These are phyloP conservation scores for Novumbra hubbsi DNA, from an alignment of 2,797 vertebrate genomes.

Conservation along the genomic window DNA sequence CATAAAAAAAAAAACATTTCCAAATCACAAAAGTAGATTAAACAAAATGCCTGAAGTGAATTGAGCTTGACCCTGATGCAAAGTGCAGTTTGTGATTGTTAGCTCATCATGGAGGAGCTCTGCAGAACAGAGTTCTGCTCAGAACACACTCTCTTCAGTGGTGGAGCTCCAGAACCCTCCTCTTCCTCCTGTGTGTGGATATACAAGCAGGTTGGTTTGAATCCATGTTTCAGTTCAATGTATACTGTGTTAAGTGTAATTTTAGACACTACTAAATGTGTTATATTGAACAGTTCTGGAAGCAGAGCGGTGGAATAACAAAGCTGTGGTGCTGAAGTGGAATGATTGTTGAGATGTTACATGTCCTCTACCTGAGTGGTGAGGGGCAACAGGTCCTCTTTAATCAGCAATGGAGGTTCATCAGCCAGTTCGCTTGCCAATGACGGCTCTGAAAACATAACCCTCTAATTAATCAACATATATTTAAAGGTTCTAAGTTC, in stretches of 20 bases:
- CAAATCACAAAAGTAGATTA: slow-evolving; percentile 13
- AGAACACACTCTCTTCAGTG: slow-evolving; percentile 83
- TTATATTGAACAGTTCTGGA: not conserved
- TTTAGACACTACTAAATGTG: not conserved
- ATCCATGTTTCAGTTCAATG: not conserved
- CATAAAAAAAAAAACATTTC: not conserved
- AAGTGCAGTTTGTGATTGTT: slow-evolving; percentile 57
- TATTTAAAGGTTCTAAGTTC: not conserved
- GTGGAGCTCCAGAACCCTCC: slow-evolving; percentile 75
- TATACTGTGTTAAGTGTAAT: not conserved
- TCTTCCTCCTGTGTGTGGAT: slow-evolving; percentile 61
- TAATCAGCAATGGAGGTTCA: slow-evolving; percentile 86
- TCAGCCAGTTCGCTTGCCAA: slow-evolving; percentile 82
- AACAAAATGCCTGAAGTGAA: slow-evolving; percentile 14
- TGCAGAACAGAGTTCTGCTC: slow-evolving; percentile 77
- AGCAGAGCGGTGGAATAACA: not conserved
- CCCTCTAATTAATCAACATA: not conserved
- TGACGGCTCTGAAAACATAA: slow-evolving; percentile 72
- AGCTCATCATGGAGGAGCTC: slow-evolving; percentile 73
- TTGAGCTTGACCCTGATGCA: not conserved
- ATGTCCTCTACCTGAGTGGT: slow-evolving; percentile 73
- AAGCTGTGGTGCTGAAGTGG: not conserved
- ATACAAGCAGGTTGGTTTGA: not conserved
- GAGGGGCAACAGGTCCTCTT: slow-evolving; percentile 82
- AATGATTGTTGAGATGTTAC: not conserved